Percentiles rank a stretch among this genome's conserved stretches.
Conservation (phyloP, 2,797 vertebrate species). For the Hypotaenidia okinawae region DNA sequence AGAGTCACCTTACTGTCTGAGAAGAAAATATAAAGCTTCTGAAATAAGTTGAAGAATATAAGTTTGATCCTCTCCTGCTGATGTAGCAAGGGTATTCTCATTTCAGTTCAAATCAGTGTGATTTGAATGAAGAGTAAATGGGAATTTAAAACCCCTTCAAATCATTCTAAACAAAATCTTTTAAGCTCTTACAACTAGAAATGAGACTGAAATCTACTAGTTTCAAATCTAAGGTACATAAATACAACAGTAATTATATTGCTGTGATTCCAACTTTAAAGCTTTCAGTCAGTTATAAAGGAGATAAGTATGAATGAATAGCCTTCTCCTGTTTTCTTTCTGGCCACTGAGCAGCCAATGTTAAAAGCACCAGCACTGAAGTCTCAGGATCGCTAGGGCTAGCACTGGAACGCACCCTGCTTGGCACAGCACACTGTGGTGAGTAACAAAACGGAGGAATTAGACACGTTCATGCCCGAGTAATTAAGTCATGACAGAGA, state of each 20-base stretch:
- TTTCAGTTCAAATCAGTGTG: not conserved
- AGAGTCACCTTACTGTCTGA: not conserved
- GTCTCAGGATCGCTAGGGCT: not conserved
- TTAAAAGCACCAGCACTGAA: not conserved
- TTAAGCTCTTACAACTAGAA: not conserved
- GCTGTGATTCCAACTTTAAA: not conserved
- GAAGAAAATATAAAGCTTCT: not conserved
- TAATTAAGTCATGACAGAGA: conserved; percentile 61
- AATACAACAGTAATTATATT: not conserved
- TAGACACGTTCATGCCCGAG: conserved; percentile 51
- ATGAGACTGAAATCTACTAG: not conserved
- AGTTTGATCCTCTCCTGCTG: not conserved
- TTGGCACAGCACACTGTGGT: not conserved
- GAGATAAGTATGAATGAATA: not conserved
- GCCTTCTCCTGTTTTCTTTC: too few species aligned
- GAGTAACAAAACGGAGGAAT: conserved; percentile 51
- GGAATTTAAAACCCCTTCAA: not conserved
- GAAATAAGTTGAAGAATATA: not conserved
- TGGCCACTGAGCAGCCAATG: not conserved
- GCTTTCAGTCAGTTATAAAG: not conserved
- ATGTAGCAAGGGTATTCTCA: not conserved
- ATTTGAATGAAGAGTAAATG: not conserved
- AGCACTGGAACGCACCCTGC: conserved; percentile 14
- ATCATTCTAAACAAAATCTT: not conserved
- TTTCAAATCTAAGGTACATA: not conserved